Evolutionary conservation across 2,113 vertebrate species (phyloP), one percentile per base, ranked within the genome.

Genomic region (Garra rufa): DNA sequence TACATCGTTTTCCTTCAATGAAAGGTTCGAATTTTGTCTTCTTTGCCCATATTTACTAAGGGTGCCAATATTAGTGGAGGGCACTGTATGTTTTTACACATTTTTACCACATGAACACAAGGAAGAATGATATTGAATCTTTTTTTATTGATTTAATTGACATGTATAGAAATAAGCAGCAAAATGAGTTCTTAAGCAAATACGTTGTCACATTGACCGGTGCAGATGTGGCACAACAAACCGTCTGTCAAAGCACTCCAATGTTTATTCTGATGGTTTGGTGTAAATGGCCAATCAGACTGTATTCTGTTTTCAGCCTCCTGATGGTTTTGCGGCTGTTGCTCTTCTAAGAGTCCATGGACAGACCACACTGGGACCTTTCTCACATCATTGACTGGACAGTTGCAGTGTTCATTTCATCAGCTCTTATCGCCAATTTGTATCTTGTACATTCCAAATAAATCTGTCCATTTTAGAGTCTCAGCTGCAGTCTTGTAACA

Each of bases 301-400:
- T 34, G 87, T 75, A 24, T 83, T 87, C 90, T 84, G 57, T 41
- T 91, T 88, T 9, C 95, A 99, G 98, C 93, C 93, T 98, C 83
- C 73, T 97, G 91, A 98, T 98, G 97, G 95, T 97, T 83, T 90
- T 98, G 86, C 95, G 95, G 65, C 94, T 98, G 76, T 90, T 97
- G 78, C 86, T 97, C 19, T 87, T 93, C 46, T 88, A 67, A 80
- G 82, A 21, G 41, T 14, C 13, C 9, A 7, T 14, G 28, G 75
- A 76, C 74, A 14, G 48, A 55, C 48, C 69, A 4, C 19, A 34
- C 9, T 28, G 7, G 6, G 14, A 30, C 14, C 19, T 21, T 34
- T 52, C 52, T 13, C 28, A 34, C 9, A 30, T 19, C 24, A 1
- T 30, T 14, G 1, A 8, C 10, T 57, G 13, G 38, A 76, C 50